These are phyloP conservation scores for Caracal caracal DNA, from an alignment of 2,113 vertebrate species.

Conservation along the genomic window DNA sequence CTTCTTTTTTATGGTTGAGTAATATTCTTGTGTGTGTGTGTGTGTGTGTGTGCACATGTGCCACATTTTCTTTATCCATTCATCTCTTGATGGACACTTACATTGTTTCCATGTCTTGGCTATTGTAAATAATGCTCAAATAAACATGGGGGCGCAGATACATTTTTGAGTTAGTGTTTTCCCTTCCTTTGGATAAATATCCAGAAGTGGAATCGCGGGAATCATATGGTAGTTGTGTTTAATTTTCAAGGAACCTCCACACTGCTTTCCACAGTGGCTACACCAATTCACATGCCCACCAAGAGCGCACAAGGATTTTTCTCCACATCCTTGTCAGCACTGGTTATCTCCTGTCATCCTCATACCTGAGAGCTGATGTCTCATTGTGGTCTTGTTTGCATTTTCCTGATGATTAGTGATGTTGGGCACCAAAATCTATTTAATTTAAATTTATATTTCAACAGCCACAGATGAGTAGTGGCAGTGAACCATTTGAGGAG, in stretches of 20 bases:
- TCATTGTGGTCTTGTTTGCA: not conserved
- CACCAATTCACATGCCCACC: not conserved
- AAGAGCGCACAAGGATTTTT: not conserved
- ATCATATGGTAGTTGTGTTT: not conserved
- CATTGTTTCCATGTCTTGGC: not conserved
- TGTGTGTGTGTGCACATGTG: not conserved
- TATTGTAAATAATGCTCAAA: not conserved
- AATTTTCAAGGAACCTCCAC: not conserved
- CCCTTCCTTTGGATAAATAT: not conserved
- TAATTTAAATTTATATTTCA: not conserved
- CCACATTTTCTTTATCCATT: not conserved
- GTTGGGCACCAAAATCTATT: not conserved
- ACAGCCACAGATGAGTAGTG: not conserved
- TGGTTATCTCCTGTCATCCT: no score
- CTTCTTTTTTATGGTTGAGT: not conserved
- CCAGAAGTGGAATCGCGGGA: not conserved
- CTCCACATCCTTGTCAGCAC: no score
- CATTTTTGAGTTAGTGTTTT: not conserved
- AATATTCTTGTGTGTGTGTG: not conserved
- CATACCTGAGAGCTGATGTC: not conserved
- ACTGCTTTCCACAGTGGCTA: not conserved
- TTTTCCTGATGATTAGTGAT: not conserved
- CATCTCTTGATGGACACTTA: not conserved
- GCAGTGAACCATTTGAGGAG: not conserved
- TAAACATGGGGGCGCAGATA: not conserved